phyloP scores from a whole-genome alignment of 2,113 vertebrate genomes.

The Spheniscus mendiculus region DNA sequence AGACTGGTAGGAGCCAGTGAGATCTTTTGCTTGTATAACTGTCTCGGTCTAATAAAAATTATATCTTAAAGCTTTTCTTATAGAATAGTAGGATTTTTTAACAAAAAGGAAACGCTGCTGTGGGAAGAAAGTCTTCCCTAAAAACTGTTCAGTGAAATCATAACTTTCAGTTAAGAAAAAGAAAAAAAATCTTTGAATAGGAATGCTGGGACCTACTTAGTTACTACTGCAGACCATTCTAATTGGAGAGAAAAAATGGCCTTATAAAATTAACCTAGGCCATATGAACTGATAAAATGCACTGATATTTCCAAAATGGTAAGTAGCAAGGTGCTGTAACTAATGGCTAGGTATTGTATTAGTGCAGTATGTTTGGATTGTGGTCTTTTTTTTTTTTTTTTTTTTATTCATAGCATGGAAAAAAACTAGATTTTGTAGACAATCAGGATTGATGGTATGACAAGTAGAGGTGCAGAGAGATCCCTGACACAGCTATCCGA shows the following conservation, averaged over 20 bases:
- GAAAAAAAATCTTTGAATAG: neutral
- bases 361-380: neutral
- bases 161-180: neutral
- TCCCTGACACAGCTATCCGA: neutral
- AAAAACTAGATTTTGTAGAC: neutral
- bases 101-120: neutral
- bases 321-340: neutral
- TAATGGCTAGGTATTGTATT: neutral
- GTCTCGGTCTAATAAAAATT: neutral
- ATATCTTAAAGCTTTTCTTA: neutral
- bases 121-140: neutral
- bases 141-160: rapidly evolving
- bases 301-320: neutral
- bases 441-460: neutral
- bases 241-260: neutral
- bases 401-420: neutral
- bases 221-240: neutral
- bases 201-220: neutral
- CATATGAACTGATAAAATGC: neutral
- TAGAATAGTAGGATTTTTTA: neutral
- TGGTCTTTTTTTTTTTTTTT: neutral
- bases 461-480: neutral
- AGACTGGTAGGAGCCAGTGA: neutral
- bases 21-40: neutral
- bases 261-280: neutral